Conservation (phyloP, 2,797 vertebrate genomes). For the Chloroceryle inda region DNA sequence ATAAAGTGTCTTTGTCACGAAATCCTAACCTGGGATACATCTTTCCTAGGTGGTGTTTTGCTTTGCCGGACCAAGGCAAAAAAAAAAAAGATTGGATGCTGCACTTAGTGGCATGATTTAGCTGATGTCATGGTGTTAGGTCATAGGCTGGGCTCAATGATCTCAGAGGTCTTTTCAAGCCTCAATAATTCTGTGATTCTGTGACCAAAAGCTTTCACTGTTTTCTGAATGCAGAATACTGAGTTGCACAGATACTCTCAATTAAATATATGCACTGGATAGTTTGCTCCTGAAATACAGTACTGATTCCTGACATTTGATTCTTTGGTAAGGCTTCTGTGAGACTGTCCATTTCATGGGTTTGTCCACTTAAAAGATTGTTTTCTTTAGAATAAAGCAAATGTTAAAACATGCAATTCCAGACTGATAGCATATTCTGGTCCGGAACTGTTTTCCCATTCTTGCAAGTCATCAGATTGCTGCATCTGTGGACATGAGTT, state of each 20-base stretch:
- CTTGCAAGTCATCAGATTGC: not conserved
- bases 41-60: not conserved
- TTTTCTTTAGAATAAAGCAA: not conserved
- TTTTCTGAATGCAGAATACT: not conserved
- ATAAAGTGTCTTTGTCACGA: not conserved
- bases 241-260: not conserved
- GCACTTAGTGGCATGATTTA: no score
- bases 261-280: not conserved
- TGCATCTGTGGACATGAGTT: not conserved
- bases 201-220: not conserved
- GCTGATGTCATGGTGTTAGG: no score
- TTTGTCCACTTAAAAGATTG: not conserved
- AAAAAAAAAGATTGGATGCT: no score
- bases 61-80: not conserved
- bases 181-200: no score
- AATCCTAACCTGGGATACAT: not conserved
- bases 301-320: not conserved
- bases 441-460: not conserved
- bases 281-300: not conserved
- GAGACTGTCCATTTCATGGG: not conserved
- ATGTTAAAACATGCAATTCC: not conserved
- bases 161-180: no score
- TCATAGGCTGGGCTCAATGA: no score
- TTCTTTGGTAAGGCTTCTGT: not conserved
- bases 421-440: not conserved